Percentiles rank a stretch among this genome's conserved stretches.
Evolutionary conservation across 53 echinoderm and acorn worm genomes (phyloP).

Genomic region (Hippasteria phrygiana): DNA sequence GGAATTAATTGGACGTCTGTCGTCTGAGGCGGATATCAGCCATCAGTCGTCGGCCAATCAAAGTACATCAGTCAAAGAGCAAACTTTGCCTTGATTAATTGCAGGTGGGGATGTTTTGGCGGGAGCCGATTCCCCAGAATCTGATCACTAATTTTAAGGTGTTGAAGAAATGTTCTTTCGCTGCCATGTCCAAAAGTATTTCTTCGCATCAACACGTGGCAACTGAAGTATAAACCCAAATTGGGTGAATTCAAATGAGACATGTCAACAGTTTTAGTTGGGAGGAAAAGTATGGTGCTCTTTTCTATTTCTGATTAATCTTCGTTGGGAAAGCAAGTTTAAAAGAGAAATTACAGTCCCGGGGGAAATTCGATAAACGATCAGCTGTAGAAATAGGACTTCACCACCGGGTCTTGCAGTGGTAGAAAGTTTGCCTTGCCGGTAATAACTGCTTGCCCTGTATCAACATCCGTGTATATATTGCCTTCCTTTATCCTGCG

Average conservation of each 20-base stretch:
- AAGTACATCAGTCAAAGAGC: background rate
- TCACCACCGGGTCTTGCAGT: background rate
- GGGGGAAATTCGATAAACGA: constrained; percentile 47
- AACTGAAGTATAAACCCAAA: background rate
- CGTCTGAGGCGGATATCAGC: background rate
- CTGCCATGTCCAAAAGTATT: background rate
- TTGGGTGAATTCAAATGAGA: background rate
- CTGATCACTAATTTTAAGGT: constrained; percentile 6
- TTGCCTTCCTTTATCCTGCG: background rate
- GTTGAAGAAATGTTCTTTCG: background rate
- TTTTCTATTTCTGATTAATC: background rate
- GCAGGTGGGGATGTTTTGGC: background rate
- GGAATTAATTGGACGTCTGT: background rate
- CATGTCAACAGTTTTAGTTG: background rate
- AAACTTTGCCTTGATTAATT: background rate
- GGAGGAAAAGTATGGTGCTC: background rate
- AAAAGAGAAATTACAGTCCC: background rate
- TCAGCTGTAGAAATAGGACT: constrained; percentile 43
- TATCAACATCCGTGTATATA: constrained; percentile 50
- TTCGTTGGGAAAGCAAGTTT: background rate
- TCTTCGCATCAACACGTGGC: background rate
- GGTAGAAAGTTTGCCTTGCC: constrained; percentile 31
- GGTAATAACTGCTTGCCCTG: constrained; percentile 27
- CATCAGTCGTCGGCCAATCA: constrained; percentile 21
- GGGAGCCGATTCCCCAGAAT: background rate